Conservation (phyloP, 1,140 invertebrate species). For the Antheraea pernyi region DNA sequence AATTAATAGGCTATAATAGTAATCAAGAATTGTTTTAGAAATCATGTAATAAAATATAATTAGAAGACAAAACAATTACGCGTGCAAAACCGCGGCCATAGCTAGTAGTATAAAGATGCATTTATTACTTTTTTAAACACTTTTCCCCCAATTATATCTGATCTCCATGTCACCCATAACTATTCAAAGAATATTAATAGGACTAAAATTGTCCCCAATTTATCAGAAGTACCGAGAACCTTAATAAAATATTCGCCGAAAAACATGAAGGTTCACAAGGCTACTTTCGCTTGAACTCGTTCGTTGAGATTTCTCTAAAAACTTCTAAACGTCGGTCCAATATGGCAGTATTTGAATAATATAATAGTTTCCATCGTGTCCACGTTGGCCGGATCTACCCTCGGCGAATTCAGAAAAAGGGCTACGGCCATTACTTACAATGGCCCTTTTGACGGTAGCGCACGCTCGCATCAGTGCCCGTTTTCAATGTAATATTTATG, state of each 20-base stretch:
- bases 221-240: not conserved
- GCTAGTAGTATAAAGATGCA: too few species aligned
- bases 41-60: too few species aligned
- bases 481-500: conserved; percentile 26
- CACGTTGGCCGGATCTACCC: conserved; percentile 13
- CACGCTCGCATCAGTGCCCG: conserved; percentile 11
- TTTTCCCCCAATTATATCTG: too few species aligned
- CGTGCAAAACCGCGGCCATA: too few species aligned
- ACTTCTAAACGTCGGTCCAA: conserved; percentile 36
- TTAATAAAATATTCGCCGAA: not conserved
- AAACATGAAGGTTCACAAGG: conserved; percentile 1
- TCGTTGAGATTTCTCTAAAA: conserved; percentile 20
- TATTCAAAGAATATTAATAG: too few species aligned
- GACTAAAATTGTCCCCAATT: not conserved
- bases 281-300: conserved; percentile 7
- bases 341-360: conserved; percentile 60
- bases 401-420: conserved; percentile 15
- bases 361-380: conserved; percentile 35
- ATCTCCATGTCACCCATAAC: too few species aligned
- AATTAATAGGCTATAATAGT: too few species aligned
- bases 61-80: too few species aligned
- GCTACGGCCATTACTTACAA: conserved; percentile 23
- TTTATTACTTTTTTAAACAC: too few species aligned
- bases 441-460: conserved; percentile 18
- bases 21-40: too few species aligned